phyloP scores from a whole-genome alignment of 2,888 invertebrate species.

The Vesta saturnalis region DNA sequence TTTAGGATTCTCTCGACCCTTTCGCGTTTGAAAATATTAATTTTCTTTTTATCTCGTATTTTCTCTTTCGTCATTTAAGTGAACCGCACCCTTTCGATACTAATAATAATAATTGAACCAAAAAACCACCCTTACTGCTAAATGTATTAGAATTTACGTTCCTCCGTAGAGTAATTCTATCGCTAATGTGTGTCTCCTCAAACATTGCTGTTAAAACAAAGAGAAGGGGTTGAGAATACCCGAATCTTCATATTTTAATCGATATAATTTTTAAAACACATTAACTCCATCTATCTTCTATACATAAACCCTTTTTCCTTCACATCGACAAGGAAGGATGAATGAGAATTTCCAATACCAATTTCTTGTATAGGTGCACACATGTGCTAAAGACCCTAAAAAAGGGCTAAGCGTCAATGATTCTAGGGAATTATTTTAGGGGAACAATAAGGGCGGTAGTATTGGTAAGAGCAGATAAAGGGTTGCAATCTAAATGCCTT shows the following conservation, averaged over 20 bases:
- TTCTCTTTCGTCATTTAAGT: not conserved
- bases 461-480: slow-evolving; percentile 59
- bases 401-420: slow-evolving; percentile 60
- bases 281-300: slow-evolving; percentile 22
- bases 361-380: slow-evolving; percentile 45
- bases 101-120: slow-evolving; percentile 51
- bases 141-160: slow-evolving; percentile 60
- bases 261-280: slow-evolving; percentile 36
- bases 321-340: slow-evolving; percentile 18
- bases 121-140: slow-evolving; percentile 53
- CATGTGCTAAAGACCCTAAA: slow-evolving; percentile 56
- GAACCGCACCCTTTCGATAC: slow-evolving; percentile 36
- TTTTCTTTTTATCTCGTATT: slow-evolving; percentile 12
- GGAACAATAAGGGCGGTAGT: slow-evolving; percentile 55
- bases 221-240: slow-evolving; percentile 53
- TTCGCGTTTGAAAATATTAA: not conserved
- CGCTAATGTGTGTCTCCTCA: slow-evolving; percentile 59
- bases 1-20: not conserved
- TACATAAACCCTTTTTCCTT: not conserved
- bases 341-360: slow-evolving; percentile 34
- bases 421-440: slow-evolving; percentile 59
- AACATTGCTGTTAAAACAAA: slow-evolving; percentile 55
- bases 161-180: slow-evolving; percentile 58
- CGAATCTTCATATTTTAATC: slow-evolving; percentile 51
- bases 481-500: slow-evolving; percentile 48